phyloP scores from a whole-genome alignment of 2,888 invertebrate genomes.

The Pardosa pseudoannulata region DNA sequence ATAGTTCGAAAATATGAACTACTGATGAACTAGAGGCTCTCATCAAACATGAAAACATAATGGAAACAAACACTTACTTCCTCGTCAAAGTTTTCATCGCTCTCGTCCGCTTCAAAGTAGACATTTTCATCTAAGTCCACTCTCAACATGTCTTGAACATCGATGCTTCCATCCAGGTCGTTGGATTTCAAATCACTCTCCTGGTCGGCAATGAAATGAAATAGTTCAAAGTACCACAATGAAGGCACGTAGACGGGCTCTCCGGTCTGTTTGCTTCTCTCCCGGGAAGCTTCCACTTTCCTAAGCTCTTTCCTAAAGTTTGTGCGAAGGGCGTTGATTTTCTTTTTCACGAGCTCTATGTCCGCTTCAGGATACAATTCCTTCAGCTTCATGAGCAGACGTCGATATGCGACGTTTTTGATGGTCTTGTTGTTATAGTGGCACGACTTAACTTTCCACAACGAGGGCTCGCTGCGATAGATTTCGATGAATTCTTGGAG shows the following conservation, averaged over 20 bases:
- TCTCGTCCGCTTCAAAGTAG: slow-evolving; percentile 18
- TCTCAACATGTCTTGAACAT: slow-evolving; percentile 19
- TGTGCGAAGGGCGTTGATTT: slow-evolving; percentile 50
- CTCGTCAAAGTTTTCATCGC: slow-evolving; percentile 48
- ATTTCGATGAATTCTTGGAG: slow-evolving; percentile 64
- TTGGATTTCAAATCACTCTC: slow-evolving; percentile 23
- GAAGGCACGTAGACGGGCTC: slow-evolving; percentile 50
- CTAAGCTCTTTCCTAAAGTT: slow-evolving; percentile 52
- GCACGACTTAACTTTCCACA: slow-evolving; percentile 50
- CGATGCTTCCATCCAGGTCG: not conserved
- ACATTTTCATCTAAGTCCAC: slow-evolving; percentile 35
- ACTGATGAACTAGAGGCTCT: too few relatives aligned
- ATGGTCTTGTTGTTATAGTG: slow-evolving; percentile 58
- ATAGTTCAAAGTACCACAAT: slow-evolving; percentile 56
- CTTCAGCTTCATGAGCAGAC: slow-evolving; percentile 38
- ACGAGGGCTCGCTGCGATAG: slow-evolving; percentile 48
- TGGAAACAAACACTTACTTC: slow-evolving; percentile 32
- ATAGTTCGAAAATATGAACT: too few relatives aligned
- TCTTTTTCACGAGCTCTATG: slow-evolving; percentile 43
- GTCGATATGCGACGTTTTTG: slow-evolving; percentile 42
- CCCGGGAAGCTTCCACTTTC: slow-evolving; percentile 44
- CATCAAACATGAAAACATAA: too few relatives aligned
- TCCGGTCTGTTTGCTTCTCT: slow-evolving; percentile 20
- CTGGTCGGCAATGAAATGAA: slow-evolving; percentile 62
- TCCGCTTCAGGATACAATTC: slow-evolving; percentile 52